A percentile compares a stretch with the other conserved stretches of the same genome.
These are phyloP conservation scores for Augiades crinisus DNA, from an alignment of 2,888 invertebrate genomes.

Conservation along the genomic window DNA sequence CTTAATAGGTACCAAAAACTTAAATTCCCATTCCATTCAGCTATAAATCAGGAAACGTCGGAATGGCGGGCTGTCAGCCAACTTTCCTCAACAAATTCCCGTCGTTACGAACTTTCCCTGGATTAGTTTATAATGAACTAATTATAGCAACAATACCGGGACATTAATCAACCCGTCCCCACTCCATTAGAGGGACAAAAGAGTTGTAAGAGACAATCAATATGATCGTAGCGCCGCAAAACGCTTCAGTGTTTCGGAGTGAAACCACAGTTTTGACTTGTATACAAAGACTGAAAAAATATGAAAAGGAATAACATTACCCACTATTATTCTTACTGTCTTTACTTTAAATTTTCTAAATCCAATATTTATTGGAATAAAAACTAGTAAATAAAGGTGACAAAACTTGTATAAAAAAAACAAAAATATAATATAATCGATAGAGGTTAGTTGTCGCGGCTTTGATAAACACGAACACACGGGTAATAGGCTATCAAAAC, in stretches of 20 bases:
- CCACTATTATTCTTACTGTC: no score
- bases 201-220: constrained; percentile 41
- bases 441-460: no score
- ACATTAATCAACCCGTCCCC: constrained; percentile 39
- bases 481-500: no score
- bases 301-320: no score
- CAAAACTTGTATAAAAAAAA: no score
- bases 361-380: no score
- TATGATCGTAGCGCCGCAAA: constrained; percentile 28
- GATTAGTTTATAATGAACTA: constrained; percentile 37
- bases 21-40: not conserved
- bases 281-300: no score
- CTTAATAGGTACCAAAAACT: constrained; percentile 4
- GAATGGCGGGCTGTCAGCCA: constrained; percentile 9
- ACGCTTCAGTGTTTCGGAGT: constrained; percentile 15
- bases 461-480: no score
- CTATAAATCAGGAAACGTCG: constrained; percentile 13
- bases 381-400: no score
- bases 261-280: not conserved
- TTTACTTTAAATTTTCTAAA: no score
- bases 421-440: no score
- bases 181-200: constrained; percentile 42
- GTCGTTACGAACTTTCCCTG: constrained; percentile 15
- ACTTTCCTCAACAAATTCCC: constrained; percentile 12
- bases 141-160: constrained; percentile 36